These are phyloP conservation scores for Herpailurus yagouaroundi DNA, from an alignment of 2,113 vertebrate species.

Conservation along the genomic window DNA sequence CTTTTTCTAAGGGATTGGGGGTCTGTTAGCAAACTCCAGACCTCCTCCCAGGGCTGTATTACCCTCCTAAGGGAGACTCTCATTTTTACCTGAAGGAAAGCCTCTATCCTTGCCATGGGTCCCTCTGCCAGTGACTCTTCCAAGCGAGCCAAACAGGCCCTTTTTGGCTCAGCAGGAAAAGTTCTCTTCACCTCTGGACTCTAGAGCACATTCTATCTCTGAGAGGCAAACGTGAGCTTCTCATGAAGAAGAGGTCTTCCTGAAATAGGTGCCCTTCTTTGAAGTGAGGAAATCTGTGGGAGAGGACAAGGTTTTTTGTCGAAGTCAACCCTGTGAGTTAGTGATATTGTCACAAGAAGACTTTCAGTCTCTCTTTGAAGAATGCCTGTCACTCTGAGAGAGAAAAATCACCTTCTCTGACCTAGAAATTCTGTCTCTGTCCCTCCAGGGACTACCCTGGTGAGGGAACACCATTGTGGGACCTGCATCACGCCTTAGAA, in stretches of 20 bases:
- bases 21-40: background rate
- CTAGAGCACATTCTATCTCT: background rate
- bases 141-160: background rate
- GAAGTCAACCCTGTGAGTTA: conserved; percentile 32
- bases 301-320: background rate
- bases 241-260: conserved; percentile 28
- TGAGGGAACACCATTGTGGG: background rate
- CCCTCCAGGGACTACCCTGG: background rate
- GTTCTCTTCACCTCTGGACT: conserved; percentile 10
- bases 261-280: conserved; percentile 47
- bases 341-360: conserved; percentile 46
- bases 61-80: background rate
- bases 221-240: conserved; percentile 53
- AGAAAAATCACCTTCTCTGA: conserved; percentile 23
- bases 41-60: background rate
- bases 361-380: conserved; percentile 34
- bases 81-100: background rate
- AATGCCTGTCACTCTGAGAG: background rate
- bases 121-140: conserved; percentile 22
- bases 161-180: background rate
- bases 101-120: background rate
- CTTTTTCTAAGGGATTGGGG: background rate
- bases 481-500: background rate
- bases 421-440: background rate
- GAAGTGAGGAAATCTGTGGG: conserved; percentile 42